Evolutionary conservation across 2,797 vertebrate species (phyloP), one percentile per base, ranked within the genome.

Genomic region (Phalanger gymnotis): DNA sequence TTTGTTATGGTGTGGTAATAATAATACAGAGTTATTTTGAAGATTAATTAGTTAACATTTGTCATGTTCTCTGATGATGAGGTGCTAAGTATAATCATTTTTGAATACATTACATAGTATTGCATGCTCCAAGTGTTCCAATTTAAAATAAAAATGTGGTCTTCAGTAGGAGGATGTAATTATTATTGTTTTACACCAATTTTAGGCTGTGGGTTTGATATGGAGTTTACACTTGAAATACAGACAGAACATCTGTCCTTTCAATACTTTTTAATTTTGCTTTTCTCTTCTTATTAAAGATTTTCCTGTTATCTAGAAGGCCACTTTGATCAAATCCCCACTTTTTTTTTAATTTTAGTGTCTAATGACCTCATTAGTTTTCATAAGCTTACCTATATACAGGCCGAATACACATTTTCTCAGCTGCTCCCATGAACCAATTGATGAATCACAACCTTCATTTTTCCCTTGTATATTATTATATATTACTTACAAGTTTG

Each of bases 171-270:
- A 96, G 19, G 94, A 54, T 92, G 90, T 51, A 93, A 95, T 96
- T 90, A 96, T 92, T 93, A 97, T 57, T 81, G 30, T 94, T 93
- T 96, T 93, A 93, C 2, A 92, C 14, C 95, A 94, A 66, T 96
- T 93, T 90, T 95, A 73, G 92, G 91, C 66, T 87, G 54, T 61
- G 58, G 53, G n/a, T 56, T 93, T 96, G 73, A 91, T 92, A 52
- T 95, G 91, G 16, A 90, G 91, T 92, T 61, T n/a, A 95, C 56
- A 91, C 5, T 93, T 55, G 95, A 92, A 94, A 81, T 81, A 9
- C 9, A 90, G 47, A 34, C 94, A 54, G 66, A 95, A 93, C 93
- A 96, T 53, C 94, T 94, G 93, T 53, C 31, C 53, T 54, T 56
- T 9, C 81, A 58, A 51, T 93, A 66, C 9, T 93, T 96, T 93